Evolutionary conservation across 2,113 vertebrate genomes (phyloP).

Genomic region (Stegostoma tigrinum): DNA sequence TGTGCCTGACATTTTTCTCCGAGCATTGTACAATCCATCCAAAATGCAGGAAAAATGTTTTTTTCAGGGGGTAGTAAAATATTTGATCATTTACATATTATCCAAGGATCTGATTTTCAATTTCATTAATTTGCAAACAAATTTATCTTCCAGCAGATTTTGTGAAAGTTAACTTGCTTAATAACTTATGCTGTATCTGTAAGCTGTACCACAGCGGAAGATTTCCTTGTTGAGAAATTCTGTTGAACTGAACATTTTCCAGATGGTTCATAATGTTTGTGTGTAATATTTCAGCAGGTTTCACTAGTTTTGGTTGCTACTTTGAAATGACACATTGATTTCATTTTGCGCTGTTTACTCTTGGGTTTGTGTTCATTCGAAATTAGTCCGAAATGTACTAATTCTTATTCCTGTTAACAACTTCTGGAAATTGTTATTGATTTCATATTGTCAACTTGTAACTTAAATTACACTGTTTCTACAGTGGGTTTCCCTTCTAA

Average conservation of each 20-base stretch:
- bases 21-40: neutral
- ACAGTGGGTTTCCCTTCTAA: neutral
- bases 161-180: neutral
- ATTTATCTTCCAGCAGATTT: neutral
- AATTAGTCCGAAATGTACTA: neutral
- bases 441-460: neutral
- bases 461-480: neutral
- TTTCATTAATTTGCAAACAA: neutral
- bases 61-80: neutral
- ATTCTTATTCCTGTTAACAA: neutral
- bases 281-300: neutral
- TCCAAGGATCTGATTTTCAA: neutral
- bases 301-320: neutral
- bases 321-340: neutral
- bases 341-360: neutral
- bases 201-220: neutral
- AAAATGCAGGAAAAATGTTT: neutral
- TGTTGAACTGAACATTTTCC: neutral
- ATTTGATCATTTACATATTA: neutral
- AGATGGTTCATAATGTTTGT: neutral
- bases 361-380: neutral
- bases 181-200: neutral
- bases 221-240: neutral
- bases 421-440: neutral
- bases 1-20: neutral